Percentiles rank a stretch among this genome's conserved stretches.
These are phyloP conservation scores for Poecilobothrus nobilitatus DNA, from an alignment of 2,888 invertebrate species.

Conservation along the genomic window DNA sequence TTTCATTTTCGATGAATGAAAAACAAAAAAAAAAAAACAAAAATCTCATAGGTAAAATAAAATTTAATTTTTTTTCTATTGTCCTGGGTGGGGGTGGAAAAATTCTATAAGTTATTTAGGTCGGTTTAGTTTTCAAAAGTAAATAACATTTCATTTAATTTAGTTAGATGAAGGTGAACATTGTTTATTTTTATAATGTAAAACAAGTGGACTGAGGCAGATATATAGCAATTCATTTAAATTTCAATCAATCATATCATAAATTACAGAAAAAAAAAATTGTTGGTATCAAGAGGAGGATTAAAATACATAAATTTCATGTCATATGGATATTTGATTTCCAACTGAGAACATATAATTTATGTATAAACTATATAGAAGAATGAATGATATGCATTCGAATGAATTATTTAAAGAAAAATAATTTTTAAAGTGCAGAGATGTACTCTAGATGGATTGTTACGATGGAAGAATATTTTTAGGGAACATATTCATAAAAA, in stretches of 20 bases:
- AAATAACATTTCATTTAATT: neutral
- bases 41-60: neutral
- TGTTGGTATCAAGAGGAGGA: neutral
- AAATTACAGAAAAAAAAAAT: neutral
- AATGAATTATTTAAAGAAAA: too few species aligned
- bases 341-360: neutral
- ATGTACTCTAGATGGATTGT: too few species aligned
- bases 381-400: too few species aligned
- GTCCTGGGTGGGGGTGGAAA: neutral
- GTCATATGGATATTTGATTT: constrained; percentile 2
- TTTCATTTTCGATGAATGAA: neutral
- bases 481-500: too few species aligned
- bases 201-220: too few species aligned
- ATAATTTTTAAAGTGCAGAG: too few species aligned
- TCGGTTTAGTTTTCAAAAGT: neutral
- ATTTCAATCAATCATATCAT: constrained; percentile 3
- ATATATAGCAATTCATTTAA: neutral
- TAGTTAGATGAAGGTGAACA: neutral
- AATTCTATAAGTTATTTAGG: neutral
- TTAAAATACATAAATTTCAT: neutral
- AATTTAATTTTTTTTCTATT: neutral
- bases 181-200: neutral
- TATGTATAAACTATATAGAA: too few species aligned
- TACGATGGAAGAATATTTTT: too few species aligned
- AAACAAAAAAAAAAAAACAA: too few species aligned